phyloP scores from a whole-genome alignment of 1,140 invertebrate genomes.

The Calephelis virginiensis region DNA sequence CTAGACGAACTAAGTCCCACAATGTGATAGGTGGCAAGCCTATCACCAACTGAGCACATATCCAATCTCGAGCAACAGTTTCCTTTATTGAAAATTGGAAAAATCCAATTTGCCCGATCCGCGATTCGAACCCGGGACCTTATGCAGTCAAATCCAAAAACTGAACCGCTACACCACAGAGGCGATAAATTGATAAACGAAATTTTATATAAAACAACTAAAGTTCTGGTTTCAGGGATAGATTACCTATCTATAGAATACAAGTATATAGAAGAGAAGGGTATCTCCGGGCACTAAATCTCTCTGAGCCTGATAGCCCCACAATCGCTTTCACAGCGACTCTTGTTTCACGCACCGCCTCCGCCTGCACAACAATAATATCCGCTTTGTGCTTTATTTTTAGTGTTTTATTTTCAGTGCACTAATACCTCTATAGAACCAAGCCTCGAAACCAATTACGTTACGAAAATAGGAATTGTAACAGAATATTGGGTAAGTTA shows the following conservation, averaged over 20 bases:
- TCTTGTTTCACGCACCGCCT: constrained; percentile 64
- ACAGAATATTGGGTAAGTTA: neutral
- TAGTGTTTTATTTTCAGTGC: constrained; percentile 22
- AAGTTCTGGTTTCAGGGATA: constrained; percentile 35
- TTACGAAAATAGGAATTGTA: neutral
- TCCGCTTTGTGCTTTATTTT: constrained; percentile 23
- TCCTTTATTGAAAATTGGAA: no score
- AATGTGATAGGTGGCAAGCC: no score
- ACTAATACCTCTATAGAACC: constrained; percentile 13
- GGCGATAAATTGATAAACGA: neutral
- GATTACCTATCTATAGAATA: constrained; percentile 18
- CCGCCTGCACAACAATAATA: constrained; percentile 48
- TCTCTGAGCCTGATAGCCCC: constrained; percentile 50
- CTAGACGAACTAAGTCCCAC: no score
- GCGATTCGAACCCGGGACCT: no score
- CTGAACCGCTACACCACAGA: no score
- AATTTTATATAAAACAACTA: constrained; percentile 1
- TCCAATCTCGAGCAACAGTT: no score
- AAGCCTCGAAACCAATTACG: constrained; percentile 10
- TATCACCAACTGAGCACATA: no score
- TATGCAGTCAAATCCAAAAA: no score
- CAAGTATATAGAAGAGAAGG: constrained; percentile 43
- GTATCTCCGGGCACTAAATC: constrained; percentile 62
- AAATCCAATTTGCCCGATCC: no score
- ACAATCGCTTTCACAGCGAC: constrained; percentile 55